A percentile compares a stretch with the other conserved stretches of the same genome.
Evolutionary conservation across 1,140 invertebrate genomes (phyloP).

Genomic region (Parapsyche elsis): DNA sequence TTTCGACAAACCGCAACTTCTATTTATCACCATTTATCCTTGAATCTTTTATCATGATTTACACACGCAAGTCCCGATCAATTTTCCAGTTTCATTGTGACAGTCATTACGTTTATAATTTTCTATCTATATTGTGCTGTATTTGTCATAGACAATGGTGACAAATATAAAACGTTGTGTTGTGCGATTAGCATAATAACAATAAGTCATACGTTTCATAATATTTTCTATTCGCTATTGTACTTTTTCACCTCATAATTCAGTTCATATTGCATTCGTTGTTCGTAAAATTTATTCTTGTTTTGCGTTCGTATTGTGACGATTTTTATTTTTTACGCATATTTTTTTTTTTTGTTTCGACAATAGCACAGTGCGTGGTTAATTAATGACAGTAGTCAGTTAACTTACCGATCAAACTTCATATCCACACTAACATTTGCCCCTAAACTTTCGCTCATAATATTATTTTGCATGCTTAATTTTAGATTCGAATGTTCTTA

Average conservation of each 20-base stretch:
- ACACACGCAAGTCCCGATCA: too few species aligned
- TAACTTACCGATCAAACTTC: neutral
- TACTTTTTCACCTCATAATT: neutral
- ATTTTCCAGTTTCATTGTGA: too few species aligned
- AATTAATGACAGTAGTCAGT: neutral
- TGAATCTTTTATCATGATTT: too few species aligned
- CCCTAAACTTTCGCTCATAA: neutral
- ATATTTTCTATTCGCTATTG: neutral
- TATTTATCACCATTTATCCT: too few species aligned
- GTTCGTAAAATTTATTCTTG: neutral
- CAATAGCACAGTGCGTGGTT: neutral
- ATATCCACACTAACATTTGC: neutral
- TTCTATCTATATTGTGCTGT: neutral
- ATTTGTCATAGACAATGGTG: slow-evolving; percentile 8
- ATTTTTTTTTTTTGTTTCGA: neutral
- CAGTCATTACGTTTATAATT: too few species aligned
- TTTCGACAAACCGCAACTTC: too few species aligned
- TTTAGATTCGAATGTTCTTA: too few species aligned
- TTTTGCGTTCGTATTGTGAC: too few species aligned
- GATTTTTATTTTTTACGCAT: neutral
- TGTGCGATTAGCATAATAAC: neutral
- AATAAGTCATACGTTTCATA: neutral
- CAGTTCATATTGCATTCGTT: neutral
- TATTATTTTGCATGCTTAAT: too few species aligned
- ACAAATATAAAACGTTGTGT: neutral